phyloP scores from a whole-genome alignment of 2,797 vertebrate species.

The Lemur catta region DNA sequence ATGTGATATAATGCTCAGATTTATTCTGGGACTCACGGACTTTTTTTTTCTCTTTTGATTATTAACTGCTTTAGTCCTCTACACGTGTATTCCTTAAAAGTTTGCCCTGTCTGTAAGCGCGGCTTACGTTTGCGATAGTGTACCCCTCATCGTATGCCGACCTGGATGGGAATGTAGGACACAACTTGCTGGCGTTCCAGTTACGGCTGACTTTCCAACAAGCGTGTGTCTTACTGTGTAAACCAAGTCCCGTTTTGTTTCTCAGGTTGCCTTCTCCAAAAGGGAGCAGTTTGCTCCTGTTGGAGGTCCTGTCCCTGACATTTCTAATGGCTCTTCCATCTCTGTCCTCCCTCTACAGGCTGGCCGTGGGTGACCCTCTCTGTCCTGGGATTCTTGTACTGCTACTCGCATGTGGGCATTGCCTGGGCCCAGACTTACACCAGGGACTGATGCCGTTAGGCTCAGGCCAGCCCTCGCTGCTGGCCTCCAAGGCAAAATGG shows the following conservation, averaged over 20 bases:
- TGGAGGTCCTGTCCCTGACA: neutral
- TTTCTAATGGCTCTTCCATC: constrained; percentile 53
- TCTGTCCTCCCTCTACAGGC: constrained; percentile 77
- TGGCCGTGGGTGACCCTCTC: constrained; percentile 86
- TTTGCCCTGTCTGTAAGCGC: neutral
- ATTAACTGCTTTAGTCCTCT: neutral
- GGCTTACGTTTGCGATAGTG: neutral
- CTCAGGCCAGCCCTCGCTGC: neutral
- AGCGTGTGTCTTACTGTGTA: neutral
- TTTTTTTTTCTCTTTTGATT: neutral
- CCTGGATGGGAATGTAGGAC: neutral
- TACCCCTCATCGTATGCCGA: neutral
- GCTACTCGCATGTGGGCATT: constrained; percentile 86
- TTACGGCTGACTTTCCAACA: neutral
- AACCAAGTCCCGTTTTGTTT: rapidly evolving
- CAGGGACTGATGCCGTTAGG: neutral
- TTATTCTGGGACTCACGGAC: neutral
- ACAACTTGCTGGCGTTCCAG: neutral
- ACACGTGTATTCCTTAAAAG: neutral
- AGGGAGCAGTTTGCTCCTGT: neutral
- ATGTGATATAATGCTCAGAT: neutral
- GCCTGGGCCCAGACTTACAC: constrained; percentile 81
- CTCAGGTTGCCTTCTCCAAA: neutral
- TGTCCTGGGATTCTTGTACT: constrained; percentile 86
- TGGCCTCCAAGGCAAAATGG: neutral